Evolutionary conservation across 2,113 vertebrate genomes (phyloP), one percentile per base, ranked within the genome.

Genomic region (Dipodomys stephensi): DNA sequence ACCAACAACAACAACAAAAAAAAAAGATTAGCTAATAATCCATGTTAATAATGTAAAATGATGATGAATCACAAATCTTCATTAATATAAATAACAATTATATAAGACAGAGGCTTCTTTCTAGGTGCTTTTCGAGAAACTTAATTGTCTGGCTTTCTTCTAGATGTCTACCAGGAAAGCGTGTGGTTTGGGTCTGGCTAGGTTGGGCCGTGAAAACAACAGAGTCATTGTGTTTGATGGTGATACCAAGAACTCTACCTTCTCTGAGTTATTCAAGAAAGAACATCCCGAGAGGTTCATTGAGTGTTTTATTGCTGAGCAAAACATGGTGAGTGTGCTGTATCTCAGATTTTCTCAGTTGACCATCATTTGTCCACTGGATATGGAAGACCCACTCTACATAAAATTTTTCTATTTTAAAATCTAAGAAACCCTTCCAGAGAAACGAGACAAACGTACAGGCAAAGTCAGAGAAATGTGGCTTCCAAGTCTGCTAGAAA

Each of bases 211-310:
- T 35, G 89, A 96, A 2, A 99, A 98, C 73, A 32, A 97, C 62
- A 98, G 98, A 85, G 98, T 99, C 88, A 92, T 99, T 25, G 98
- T 98, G 5, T 97, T 99, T 6, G 98, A 99, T 82, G 98, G 98
- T n/a, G 98, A 99, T 96, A 99, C 98, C 39, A 99, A 99, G 91
- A 99, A 98, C 94, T 99, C 98, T 1, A 99, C 99, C 15, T 99
- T 99, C 90, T 98, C 98, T 0, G 98, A 99, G 2, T 97, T 97
- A 32, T 99, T 99, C 96, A 98, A 97, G 96, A 99, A 98, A 68
- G 98, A 98, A 7, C 97, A 98, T 85, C 98, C 99, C 4, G 98
- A 99, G 0, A 98, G 98, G 44, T 99, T 98, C 94, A 98, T 99
- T 1, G 99, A 99, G 93, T 99, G 99, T 79, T 99, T 98, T 90